Percentiles rank a stretch among this genome's conserved stretches.
Conservation (phyloP, 2,888 invertebrate species). For the Plagiodera versicolora region DNA sequence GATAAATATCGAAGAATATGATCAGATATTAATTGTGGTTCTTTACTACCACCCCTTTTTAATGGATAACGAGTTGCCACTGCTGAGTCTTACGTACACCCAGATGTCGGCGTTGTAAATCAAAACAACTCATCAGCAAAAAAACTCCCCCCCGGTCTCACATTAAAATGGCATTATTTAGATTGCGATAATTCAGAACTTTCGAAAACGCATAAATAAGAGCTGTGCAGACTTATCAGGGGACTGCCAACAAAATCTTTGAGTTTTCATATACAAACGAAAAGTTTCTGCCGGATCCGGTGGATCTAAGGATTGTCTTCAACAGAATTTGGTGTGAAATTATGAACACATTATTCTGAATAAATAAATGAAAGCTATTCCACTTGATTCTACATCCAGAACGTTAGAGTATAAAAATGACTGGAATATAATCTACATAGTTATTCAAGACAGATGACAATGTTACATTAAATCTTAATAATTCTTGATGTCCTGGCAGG, state of each 20-base stretch:
- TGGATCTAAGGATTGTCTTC: not conserved
- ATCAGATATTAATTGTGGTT: no score
- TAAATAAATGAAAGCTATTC: not conserved
- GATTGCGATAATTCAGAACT: constrained; percentile 11
- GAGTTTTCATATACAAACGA: not conserved
- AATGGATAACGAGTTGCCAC: not conserved
- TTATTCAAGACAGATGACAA: no score
- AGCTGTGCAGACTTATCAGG: constrained; percentile 8
- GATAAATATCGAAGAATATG: no score
- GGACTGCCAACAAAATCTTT: constrained; percentile 1
- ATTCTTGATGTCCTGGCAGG: no score
- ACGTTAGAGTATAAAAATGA: not conserved
- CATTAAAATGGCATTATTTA: constrained; percentile 13
- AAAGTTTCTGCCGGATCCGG: not conserved
- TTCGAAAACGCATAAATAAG: constrained; percentile 10
- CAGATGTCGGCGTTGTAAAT: constrained; percentile 7
- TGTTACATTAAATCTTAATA: no score
- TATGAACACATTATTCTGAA: not conserved
- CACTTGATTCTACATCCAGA: no score
- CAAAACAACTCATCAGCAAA: constrained; percentile 14
- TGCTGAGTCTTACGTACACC: constrained; percentile 3
- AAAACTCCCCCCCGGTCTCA: not conserved
- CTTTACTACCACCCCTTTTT: no score
- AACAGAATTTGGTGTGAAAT: not conserved
- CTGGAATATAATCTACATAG: constrained; percentile 10